Evolutionary conservation across 1,140 invertebrate genomes (phyloP), one percentile per base, ranked within the genome.

Genomic region (Temnothorax longispinosus): DNA sequence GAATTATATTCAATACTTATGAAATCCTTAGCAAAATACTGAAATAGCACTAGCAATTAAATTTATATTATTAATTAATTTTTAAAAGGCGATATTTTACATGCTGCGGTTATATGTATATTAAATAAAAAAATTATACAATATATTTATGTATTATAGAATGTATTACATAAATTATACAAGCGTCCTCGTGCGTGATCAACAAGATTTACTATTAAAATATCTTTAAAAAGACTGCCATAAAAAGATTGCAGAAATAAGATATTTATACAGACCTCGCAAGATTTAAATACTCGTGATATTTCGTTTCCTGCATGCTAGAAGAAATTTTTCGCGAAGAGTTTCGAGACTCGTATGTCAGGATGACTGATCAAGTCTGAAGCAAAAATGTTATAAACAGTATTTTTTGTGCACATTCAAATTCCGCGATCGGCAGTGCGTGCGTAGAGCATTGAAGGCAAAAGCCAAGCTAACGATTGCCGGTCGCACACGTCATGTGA

Each of bases 401-500:
- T 32, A 41, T 0, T 76, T 18, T 77, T 77, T 44, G 41, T 58
- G 32, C n/a, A 15, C 8, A 3, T 27, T 50, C 35, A 52, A n/a
- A 47, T 71, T 58, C 38, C 32, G 38, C 3, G n/a, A 65, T 58
- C 2, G 15, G 54, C 35, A 32, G 65, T 54, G 64, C 54, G 32
- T 41, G 80, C 15, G 44, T 60, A 35, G 32, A 82, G 78, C 32
- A 60, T 56, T 3, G 64, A 71, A 80, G 47, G 58, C 56, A 71
- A 85, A 87, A 85, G 54, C 74, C 76, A 69, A 82, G 86, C 77
- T 77, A 87, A 86, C 87, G 88, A 90, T 91, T 56, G 80, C 69
- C 86, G 72, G 41, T 58, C 10, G 35, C 65, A 50, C 72, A 82
- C 56, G 87, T 90, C 89, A 84, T 35, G 15, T 56, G 74, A 88